Percentiles rank a stretch among this genome's conserved stretches.
These are phyloP conservation scores for Planiliza haematocheilus DNA, from an alignment of 2,113 vertebrate genomes.

Conservation along the genomic window DNA sequence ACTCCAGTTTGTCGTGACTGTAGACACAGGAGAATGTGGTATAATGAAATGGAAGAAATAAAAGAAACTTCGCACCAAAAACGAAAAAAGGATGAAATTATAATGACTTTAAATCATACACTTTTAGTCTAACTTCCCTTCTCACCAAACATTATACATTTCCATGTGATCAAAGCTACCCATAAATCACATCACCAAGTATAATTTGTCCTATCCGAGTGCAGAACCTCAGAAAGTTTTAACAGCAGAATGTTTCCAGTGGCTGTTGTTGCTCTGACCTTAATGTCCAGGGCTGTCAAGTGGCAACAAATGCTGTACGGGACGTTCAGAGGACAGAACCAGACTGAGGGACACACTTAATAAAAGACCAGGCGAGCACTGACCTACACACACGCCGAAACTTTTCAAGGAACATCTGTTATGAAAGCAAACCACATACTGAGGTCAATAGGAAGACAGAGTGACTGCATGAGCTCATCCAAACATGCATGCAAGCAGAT, in stretches of 20 bases:
- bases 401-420: constrained; percentile 70
- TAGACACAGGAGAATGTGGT: background rate
- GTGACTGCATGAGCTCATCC: background rate
- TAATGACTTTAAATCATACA: background rate
- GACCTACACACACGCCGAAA: constrained; percentile 56
- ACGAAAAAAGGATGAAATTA: background rate
- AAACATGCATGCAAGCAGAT: background rate
- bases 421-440: constrained; percentile 33
- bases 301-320: constrained; percentile 51
- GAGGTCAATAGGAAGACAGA: constrained; percentile 50
- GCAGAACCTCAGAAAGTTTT: constrained; percentile 29
- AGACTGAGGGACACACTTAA: constrained; percentile 54
- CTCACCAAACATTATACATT: constrained; percentile 23
- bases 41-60: background rate
- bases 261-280: constrained; percentile 53
- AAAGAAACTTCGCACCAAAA: constrained; percentile 3
- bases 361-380: constrained; percentile 61
- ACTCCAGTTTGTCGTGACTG: background rate
- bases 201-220: constrained; percentile 34
- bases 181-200: constrained; percentile 47
- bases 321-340: constrained; percentile 60
- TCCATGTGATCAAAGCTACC: constrained; percentile 26
- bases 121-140: background rate
- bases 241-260: constrained; percentile 32
- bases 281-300: constrained; percentile 52